A percentile compares a stretch with the other conserved stretches of the same genome.
Conservation (phyloP, 2,888 invertebrate genomes). For the Protophormia terraenovae region DNA sequence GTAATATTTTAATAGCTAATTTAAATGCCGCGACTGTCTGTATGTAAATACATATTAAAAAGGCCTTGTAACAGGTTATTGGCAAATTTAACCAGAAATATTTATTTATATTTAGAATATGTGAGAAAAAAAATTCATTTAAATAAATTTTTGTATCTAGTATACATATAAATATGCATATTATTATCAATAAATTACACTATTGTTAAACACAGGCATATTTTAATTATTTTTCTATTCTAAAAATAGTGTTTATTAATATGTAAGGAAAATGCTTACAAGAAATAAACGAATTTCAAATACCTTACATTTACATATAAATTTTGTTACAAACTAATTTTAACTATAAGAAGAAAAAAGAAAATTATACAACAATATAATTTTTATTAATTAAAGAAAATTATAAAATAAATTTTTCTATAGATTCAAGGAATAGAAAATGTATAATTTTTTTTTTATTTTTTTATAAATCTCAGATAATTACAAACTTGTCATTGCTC, state of each 20-base stretch:
- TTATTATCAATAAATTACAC: neutral
- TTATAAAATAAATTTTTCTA: neutral
- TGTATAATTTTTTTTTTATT: neutral
- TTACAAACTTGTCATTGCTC: too few relatives aligned
- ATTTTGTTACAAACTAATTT: too few relatives aligned
- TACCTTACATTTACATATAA: too few relatives aligned
- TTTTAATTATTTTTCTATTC: neutral
- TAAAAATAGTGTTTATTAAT: slow-evolving; percentile 19
- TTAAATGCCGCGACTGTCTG: slow-evolving; percentile 7
- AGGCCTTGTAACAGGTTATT: slow-evolving; percentile 37
- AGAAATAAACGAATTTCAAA: neutral
- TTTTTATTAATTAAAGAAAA: too few relatives aligned
- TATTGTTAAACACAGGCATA: neutral
- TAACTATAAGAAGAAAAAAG: too few relatives aligned
- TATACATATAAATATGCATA: too few relatives aligned
- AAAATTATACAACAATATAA: too few relatives aligned
- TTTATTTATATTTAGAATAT: neutral
- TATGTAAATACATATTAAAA: too few relatives aligned
- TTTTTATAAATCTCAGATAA: too few relatives aligned
- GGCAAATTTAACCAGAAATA: slow-evolving; percentile 24
- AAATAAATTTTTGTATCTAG: neutral
- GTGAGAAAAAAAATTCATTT: neutral
- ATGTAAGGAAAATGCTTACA: too few relatives aligned
- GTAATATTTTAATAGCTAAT: neutral
- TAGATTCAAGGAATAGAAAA: neutral